Evolutionary conservation across 2,888 invertebrate species (phyloP).

Genomic region (Limnephilus auricula): DNA sequence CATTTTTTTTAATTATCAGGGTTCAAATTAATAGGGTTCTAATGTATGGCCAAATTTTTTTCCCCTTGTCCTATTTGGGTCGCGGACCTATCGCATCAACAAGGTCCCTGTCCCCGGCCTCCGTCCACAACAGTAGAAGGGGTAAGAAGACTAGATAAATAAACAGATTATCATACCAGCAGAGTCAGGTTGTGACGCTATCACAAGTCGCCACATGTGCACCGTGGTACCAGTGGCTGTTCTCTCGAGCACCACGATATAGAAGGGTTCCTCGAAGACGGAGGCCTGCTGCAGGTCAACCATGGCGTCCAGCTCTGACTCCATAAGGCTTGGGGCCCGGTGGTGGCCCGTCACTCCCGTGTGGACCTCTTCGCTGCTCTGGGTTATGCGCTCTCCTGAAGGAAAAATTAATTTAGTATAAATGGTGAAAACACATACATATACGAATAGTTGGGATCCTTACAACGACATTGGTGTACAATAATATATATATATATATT

Average conservation of each 20-base stretch:
- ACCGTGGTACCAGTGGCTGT: slow-evolving; percentile 90
- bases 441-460: too few species aligned
- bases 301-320: slow-evolving; percentile 88
- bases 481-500: too few species aligned
- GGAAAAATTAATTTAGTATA: not conserved
- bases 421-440: not conserved
- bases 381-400: slow-evolving; percentile 58
- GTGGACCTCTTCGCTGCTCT: slow-evolving; percentile 11
- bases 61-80: too few species aligned
- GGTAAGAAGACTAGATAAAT: not conserved
- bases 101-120: too few species aligned
- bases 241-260: slow-evolving; percentile 94
- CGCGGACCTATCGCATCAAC: too few species aligned
- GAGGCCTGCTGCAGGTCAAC: slow-evolving; percentile 92
- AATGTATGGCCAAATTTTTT: too few species aligned
- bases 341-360: slow-evolving; percentile 24
- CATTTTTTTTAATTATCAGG: too few species aligned
- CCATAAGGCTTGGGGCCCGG: slow-evolving; percentile 76
- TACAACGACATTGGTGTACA: too few species aligned
- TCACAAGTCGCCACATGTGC: slow-evolving; percentile 97
- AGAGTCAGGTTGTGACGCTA: slow-evolving; percentile 86
- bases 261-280: slow-evolving; percentile 96
- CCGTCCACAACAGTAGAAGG: too few species aligned
- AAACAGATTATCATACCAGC: slow-evolving; percentile 68
- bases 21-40: too few species aligned